Base-by-base conservation (phyloP, 2,113 vertebrate genomes). In the Polypterus senegalus region DNA sequence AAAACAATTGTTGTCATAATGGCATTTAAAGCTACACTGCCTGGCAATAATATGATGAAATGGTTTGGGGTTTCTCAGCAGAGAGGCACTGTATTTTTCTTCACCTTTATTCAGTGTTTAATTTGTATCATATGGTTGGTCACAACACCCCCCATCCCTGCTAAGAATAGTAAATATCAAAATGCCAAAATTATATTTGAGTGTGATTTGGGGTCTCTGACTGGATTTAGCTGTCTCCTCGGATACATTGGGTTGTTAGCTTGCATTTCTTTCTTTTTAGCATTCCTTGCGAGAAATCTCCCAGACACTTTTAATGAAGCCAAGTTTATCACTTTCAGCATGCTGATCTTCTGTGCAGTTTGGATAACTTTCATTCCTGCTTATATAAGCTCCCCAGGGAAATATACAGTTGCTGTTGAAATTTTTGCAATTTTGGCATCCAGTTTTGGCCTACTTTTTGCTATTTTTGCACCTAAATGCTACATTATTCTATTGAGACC, bases 341-440 rank as follows among this genome's bases (percentile, higher is more conserved):
- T 86, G 83, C 59, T 86, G 49, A 81, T 83, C n/a, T 84, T 84
- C 63, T 83, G 78, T 61, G 78, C 79, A 11, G 77, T 83, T 54
- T 83, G 81, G 77, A 69, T 81, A 11, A 60, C 74, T 1, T 83
- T 81, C 58, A 66, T 83, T 1, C 81, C 83, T 11, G 83, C 80
- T 3, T 83, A 85, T 53, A 45, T 85, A 64, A 85, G 70, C 63
- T 81, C 81, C 1, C 81, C 82, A 1, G 81, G 81, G 3, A 83
- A 80, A 66, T 85, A 82, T 66, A 71, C 77, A 9, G 79, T 76
- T 5, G 80, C 77, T 51, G 80, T 85, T 27, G 78, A 85, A 65
- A 70, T 77, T 51, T 83, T 85, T 69, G 83, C 82, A 6, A 84
- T 84, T 46, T 44, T 86, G 11, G 79, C 82, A 0, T 86, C 83